Evolutionary conservation across 1,140 invertebrate genomes (phyloP).

Genomic region (Caenorhabditis briggsae): DNA sequence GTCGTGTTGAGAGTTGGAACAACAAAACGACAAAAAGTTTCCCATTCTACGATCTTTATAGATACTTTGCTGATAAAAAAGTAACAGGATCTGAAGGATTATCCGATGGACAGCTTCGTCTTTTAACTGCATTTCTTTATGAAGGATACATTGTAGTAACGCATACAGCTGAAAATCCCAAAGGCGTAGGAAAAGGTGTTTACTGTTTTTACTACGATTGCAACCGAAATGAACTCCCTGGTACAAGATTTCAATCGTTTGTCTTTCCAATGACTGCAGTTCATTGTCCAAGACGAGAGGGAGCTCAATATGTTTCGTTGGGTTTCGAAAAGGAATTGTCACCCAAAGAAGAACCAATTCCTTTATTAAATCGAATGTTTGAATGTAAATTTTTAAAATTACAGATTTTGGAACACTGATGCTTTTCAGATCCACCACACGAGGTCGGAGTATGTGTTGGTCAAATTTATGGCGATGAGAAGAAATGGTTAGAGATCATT

Average conservation of each 20-base stretch:
- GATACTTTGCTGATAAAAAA: background rate
- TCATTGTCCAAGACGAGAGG: background rate
- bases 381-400: background rate
- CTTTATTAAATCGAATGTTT: background rate
- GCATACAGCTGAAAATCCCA: background rate
- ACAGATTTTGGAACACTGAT: too few species aligned
- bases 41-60: background rate
- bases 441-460: slow-evolving; percentile 10
- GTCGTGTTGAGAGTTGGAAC: background rate
- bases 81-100: slow-evolving; percentile 4
- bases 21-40: background rate
- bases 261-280: slow-evolving; percentile 30
- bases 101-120: slow-evolving; percentile 1
- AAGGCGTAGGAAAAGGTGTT: background rate
- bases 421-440: background rate
- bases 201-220: slow-evolving; percentile 1
- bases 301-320: background rate
- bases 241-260: background rate
- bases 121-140: background rate
- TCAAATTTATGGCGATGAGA: background rate
- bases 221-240: background rate
- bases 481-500: slow-evolving; percentile 9
- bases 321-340: background rate
- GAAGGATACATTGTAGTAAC: background rate
- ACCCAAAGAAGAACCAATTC: background rate